Base-by-base conservation (phyloP, 2,797 vertebrate species). In the Eleutherodactylus coqui region DNA sequence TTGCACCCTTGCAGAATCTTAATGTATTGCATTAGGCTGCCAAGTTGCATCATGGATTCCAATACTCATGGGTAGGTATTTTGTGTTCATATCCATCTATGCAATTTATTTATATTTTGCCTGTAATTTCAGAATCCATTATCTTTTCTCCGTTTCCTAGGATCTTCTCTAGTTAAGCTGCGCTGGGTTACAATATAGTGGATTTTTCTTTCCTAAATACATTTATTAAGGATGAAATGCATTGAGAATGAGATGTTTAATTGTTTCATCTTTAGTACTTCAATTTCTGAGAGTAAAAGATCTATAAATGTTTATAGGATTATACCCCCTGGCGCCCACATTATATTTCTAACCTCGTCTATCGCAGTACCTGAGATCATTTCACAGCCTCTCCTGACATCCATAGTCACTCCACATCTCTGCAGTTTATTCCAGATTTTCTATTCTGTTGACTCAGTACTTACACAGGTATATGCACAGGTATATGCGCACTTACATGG, bases 251-350 rank as follows among this genome's bases (percentile, higher is more conserved):
- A 83, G 81, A 83, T 58, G 45, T 73, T 83, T 83, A 83, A 83
- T 83, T 83, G 81, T 83, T 73, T 36, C 49, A 60, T 73, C 81
- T 83, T 75, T 83, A 83, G 69, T 73, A 38, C 67, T 83, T 83
- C 81, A 55, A 83, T 83, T 83, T 73, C 69, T 45, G 36, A 83
- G 69, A 24, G 17, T 83, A 58, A 83, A 73, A 83, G 34, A 60
- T 60, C 81, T 45, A 73, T 83, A 83, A 83, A 83, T 73, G 81
- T 83, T 83, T 73, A 83, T 83, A 73, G 69, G 80, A 82, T 55
- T 70, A 69, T n/a, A 7, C 81, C 81, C 81, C 51, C 51, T 29
- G 69, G 67, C 81, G 36, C 53, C 81, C 81, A 83, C 27, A 58
- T 83, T 83, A 73, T 43, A 55, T 36, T 69, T 55, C 64, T 29